phyloP scores from a whole-genome alignment of 2,888 invertebrate genomes.

The Griposia aprilina region DNA sequence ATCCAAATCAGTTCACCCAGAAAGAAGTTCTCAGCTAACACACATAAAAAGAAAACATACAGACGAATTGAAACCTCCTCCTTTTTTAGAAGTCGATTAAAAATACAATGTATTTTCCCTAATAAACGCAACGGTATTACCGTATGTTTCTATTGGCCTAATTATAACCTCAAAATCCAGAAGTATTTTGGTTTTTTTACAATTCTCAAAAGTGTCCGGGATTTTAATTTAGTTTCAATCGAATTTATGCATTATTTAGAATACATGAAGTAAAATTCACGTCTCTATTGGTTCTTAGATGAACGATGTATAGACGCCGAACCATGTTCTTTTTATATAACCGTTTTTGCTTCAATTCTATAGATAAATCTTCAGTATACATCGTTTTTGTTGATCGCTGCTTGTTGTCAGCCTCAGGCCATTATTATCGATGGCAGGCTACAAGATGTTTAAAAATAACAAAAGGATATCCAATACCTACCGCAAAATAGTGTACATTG shows the following conservation, averaged over 20 bases:
- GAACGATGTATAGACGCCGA: neutral
- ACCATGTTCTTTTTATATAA: conserved; percentile 4
- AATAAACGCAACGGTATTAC: no score
- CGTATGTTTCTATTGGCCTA: no score
- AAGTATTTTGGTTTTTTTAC: neutral
- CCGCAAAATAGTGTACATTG: neutral
- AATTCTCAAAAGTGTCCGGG: neutral
- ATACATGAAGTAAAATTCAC: neutral
- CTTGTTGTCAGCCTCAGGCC: conserved; percentile 13
- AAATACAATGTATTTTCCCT: no score
- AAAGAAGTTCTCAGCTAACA: no score
- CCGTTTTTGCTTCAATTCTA: conserved; percentile 10
- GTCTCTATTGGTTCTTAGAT: neutral
- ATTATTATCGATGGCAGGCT: conserved; percentile 18
- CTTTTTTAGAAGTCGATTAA: no score
- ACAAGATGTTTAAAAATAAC: conserved; percentile 1
- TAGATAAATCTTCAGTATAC: conserved; percentile 30
- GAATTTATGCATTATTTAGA: neutral
- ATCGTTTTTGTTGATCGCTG: conserved; percentile 9
- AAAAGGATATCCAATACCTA: neutral
- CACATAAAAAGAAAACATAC: no score
- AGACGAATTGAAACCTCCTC: no score
- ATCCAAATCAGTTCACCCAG: no score
- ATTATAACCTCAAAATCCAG: no score
- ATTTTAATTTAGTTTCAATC: neutral